Evolutionary conservation across 2,888 invertebrate genomes (phyloP).

Genomic region (Tinea trinotella): DNA sequence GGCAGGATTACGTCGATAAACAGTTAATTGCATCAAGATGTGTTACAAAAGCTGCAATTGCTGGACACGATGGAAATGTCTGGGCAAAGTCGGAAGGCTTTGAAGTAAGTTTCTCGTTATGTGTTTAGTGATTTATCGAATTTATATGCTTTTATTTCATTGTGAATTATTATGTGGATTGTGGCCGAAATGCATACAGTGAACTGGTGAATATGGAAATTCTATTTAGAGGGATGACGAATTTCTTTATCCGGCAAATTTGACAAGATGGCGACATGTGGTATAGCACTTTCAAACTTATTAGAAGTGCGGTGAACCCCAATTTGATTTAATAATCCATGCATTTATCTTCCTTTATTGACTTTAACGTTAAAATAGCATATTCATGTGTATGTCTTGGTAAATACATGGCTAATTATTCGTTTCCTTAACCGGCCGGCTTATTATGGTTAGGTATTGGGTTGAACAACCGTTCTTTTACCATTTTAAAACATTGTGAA

Average conservation of each 20-base stretch:
- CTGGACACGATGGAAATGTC: slow-evolving; percentile 94
- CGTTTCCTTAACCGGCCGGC: neutral
- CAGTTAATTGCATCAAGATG: slow-evolving; percentile 95
- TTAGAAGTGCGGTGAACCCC: neutral
- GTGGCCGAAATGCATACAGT: neutral
- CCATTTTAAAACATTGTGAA: too few relatives aligned
- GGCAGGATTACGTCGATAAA: slow-evolving; percentile 98
- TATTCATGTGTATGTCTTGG: neutral
- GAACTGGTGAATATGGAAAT: slow-evolving; percentile 26
- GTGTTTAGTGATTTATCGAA: slow-evolving; percentile 41
- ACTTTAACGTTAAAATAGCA: too few relatives aligned
- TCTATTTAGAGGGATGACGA: slow-evolving; percentile 45
- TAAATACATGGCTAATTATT: neutral
- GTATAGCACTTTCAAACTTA: slow-evolving; percentile 26
- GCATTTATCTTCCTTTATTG: neutral
- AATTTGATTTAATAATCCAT: too few relatives aligned
- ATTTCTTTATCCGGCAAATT: slow-evolving; percentile 53
- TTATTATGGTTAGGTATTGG: neutral
- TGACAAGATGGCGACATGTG: slow-evolving; percentile 73
- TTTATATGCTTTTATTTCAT: slow-evolving; percentile 22
- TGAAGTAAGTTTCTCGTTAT: slow-evolving; percentile 82
- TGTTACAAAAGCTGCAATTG: slow-evolving; percentile 95
- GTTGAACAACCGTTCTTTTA: neutral
- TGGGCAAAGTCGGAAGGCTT: slow-evolving; percentile 96
- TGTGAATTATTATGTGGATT: slow-evolving; percentile 24